Percentiles rank a stretch among this genome's conserved stretches.
phyloP scores from a whole-genome alignment of 2,113 vertebrate species.

The Dasyornis broadbenti region DNA sequence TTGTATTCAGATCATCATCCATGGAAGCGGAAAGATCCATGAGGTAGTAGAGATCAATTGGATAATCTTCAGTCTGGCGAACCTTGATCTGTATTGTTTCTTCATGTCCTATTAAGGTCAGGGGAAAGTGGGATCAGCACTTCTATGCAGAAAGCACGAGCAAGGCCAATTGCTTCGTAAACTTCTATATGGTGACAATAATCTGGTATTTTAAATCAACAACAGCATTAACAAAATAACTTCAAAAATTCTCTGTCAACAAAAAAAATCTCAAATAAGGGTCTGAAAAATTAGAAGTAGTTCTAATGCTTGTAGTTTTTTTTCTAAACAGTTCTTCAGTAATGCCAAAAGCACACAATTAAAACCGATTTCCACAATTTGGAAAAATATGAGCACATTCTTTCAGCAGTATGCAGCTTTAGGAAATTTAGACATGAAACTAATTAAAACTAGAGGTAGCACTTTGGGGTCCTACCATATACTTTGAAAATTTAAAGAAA shows the following conservation, averaged over 20 bases:
- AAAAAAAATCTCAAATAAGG: neutral
- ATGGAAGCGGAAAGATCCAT: constrained; percentile 98
- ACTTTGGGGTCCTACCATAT: neutral
- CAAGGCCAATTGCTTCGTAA: neutral
- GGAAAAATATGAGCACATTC: neutral
- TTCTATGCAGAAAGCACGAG: neutral
- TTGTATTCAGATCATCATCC: constrained; percentile 87
- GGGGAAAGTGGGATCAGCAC: neutral
- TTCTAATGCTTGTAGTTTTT: neutral
- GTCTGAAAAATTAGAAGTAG: neutral
- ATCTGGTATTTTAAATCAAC: neutral
- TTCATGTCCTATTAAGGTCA: constrained; percentile 73
- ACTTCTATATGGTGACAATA: neutral
- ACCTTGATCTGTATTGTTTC: constrained; percentile 88
- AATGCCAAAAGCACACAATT: neutral
- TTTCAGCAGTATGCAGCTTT: neutral
- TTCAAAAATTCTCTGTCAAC: neutral
- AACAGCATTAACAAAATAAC: neutral
- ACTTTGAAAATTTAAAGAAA: neutral
- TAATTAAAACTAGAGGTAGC: neutral
- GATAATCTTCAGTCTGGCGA: constrained; percentile 91
- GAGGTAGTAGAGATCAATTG: constrained; percentile 95
- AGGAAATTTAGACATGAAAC: neutral
- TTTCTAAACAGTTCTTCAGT: neutral
- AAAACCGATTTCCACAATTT: neutral